These are phyloP conservation scores for Philhelius pedissequus DNA, from an alignment of 2,888 invertebrate species.

Conservation along the genomic window DNA sequence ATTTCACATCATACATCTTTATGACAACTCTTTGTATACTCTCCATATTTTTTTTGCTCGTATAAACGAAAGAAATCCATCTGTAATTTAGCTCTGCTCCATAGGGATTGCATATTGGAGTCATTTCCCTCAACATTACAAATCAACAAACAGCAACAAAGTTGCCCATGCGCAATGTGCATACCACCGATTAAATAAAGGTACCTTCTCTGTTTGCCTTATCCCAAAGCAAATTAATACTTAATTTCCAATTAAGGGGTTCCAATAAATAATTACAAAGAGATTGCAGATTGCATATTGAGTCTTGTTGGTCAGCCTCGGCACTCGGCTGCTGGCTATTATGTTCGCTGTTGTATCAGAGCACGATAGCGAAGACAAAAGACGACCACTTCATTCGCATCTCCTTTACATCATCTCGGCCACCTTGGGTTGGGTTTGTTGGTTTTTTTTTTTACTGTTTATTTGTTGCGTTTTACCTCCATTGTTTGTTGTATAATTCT, in stretches of 20 bases:
- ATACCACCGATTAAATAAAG: not conserved
- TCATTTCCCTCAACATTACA: not conserved
- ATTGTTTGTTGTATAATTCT: not conserved
- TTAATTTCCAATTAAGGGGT: slow-evolving; percentile 66
- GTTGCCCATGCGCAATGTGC: slow-evolving; percentile 13
- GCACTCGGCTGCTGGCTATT: not conserved
- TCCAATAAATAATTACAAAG: slow-evolving; percentile 66
- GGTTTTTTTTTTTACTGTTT: not conserved
- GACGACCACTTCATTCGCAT: slow-evolving; percentile 52
- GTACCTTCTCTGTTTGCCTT: slow-evolving; percentile 35
- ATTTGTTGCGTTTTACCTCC: not conserved
- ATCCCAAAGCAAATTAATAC: slow-evolving; percentile 62
- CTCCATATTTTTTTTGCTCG: not conserved
- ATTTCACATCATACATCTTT: not conserved
- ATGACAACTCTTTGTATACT: not conserved
- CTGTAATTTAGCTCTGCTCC: not conserved
- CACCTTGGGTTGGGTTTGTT: slow-evolving; percentile 24
- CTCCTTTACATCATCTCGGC: slow-evolving; percentile 26
- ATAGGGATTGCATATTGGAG: not conserved
- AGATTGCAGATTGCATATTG: slow-evolving; percentile 54
- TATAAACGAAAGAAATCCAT: not conserved
- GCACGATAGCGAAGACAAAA: slow-evolving; percentile 43
- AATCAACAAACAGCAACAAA: slow-evolving; percentile 22
- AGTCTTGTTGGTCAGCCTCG: not conserved
- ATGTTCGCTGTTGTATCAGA: not conserved